Percentiles rank a stretch among this genome's conserved stretches.
Conservation (phyloP, 2,888 invertebrate species). For the Epiblema foenella region DNA sequence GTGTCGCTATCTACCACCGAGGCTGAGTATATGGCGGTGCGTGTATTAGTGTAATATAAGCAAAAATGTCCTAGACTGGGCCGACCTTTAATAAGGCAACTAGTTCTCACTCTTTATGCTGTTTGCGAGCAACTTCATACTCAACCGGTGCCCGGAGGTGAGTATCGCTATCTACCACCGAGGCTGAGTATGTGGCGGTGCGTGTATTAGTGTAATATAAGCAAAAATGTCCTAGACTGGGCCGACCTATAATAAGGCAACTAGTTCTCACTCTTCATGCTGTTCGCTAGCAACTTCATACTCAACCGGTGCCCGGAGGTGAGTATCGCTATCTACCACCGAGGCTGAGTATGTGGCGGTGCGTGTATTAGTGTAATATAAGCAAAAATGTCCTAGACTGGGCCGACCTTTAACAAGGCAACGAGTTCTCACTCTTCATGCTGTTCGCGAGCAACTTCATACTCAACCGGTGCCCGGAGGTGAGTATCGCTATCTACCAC, state of each 20-base stretch:
- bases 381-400: too few relatives aligned
- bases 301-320: constrained; percentile 92
- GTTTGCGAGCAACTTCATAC: constrained; percentile 97
- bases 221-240: too few relatives aligned
- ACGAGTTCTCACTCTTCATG: constrained; percentile 99
- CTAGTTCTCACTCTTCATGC: constrained; percentile 98
- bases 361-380: background rate
- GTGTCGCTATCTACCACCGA: constrained; percentile 42
- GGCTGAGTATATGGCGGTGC: background rate
- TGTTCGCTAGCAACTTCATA: constrained; percentile 98
- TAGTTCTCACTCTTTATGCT: constrained; percentile 99
- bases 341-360: background rate
- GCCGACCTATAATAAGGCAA: too few relatives aligned
- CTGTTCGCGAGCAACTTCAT: constrained; percentile 98
- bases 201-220: background rate
- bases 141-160: constrained; percentile 91
- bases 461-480: constrained; percentile 91
- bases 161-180: constrained; percentile 45
- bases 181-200: background rate
- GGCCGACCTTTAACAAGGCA: constrained; percentile 97
- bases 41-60: background rate
- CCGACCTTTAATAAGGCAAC: too few relatives aligned
- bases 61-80: too few relatives aligned
- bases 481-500: constrained; percentile 55
- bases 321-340: constrained; percentile 46